A percentile compares a stretch with the other conserved stretches of the same genome.
phyloP scores from a whole-genome alignment of 2,797 vertebrate genomes.

The Spondyliosoma cantharus region DNA sequence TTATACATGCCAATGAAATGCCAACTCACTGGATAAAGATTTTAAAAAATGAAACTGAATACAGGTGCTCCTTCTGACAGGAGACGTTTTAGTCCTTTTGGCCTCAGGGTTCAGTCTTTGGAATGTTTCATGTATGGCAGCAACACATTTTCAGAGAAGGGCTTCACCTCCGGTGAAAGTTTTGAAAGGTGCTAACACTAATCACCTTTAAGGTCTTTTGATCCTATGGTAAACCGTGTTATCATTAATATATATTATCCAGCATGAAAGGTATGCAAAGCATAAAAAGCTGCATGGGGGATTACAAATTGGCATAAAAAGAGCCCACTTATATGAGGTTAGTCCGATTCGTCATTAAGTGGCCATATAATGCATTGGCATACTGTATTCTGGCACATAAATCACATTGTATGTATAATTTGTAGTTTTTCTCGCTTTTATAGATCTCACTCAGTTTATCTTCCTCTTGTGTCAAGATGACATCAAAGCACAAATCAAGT shows the following conservation, averaged over 20 bases:
- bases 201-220: not conserved
- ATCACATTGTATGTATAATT: not conserved
- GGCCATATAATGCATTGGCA: too few relatives aligned
- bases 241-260: not conserved
- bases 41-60: not conserved
- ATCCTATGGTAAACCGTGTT: not conserved
- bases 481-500: not conserved
- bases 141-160: not conserved
- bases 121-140: not conserved
- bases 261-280: not conserved
- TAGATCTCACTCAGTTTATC: not conserved
- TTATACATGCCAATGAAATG: not conserved
- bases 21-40: not conserved
- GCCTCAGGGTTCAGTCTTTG: slow-evolving; percentile 1
- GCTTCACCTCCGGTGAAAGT: slow-evolving; percentile 3
- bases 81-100: slow-evolving; percentile 7
- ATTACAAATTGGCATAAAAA: not conserved
- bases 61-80: not conserved
- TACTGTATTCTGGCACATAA: not conserved
- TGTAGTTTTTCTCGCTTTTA: not conserved
- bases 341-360: not conserved
- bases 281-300: too few relatives aligned
- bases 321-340: not conserved
- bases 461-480: not conserved
- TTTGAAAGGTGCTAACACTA: not conserved